phyloP scores from a whole-genome alignment of 2,113 vertebrate genomes.

The Macroglossus sobrinus region DNA sequence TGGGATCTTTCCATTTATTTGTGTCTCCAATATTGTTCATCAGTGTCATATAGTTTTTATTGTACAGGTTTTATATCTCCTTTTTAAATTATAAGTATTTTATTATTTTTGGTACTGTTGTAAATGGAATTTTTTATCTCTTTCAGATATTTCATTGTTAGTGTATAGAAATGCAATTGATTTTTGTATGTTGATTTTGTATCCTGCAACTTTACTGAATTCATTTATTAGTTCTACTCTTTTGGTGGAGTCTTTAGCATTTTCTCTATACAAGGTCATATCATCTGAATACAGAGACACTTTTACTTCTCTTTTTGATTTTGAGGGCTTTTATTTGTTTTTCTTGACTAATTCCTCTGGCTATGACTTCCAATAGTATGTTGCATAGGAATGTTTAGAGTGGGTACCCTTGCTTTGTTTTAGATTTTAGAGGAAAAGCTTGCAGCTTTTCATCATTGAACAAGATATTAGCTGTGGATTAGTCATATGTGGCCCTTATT shows the following conservation, averaged over 20 bases:
- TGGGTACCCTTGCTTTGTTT: neutral
- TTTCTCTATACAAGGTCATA: neutral
- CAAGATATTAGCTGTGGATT: neutral
- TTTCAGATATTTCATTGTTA: neutral
- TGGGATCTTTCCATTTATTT: neutral
- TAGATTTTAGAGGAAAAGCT: neutral
- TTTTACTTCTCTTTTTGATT: neutral
- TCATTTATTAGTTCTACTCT: neutral
- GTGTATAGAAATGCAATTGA: neutral
- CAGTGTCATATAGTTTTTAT: neutral
- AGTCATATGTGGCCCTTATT: neutral
- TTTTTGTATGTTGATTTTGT: neutral
- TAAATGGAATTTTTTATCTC: neutral
- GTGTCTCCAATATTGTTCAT: neutral
- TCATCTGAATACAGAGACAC: neutral
- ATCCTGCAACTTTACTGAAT: neutral
- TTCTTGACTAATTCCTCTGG: neutral
- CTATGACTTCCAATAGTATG: neutral
- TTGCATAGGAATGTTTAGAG: neutral
- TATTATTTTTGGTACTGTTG: neutral
- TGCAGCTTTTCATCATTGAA: neutral
- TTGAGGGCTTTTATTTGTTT: neutral
- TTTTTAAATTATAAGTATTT: neutral
- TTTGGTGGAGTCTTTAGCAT: neutral
- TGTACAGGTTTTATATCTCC: neutral